Evolutionary conservation across 2,113 vertebrate genomes (phyloP).

Genomic region (Aplodontia rufa): DNA sequence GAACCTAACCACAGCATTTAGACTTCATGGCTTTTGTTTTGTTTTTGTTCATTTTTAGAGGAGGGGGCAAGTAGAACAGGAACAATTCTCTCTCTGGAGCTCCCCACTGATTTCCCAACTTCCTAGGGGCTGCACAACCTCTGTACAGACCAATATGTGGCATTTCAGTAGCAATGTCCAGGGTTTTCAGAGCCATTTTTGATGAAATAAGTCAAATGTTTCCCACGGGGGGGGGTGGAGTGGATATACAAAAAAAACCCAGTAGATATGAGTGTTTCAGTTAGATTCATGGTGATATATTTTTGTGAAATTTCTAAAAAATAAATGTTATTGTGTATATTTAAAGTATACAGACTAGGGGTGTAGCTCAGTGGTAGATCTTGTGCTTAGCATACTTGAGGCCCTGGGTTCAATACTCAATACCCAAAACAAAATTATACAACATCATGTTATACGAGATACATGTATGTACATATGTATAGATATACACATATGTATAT

Average conservation of each 20-base stretch:
- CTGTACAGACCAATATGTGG: rapidly evolving
- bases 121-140: neutral
- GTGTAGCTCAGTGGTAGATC: neutral
- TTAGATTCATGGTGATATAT: neutral
- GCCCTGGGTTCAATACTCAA: neutral
- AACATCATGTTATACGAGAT: too few species aligned
- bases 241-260: neutral
- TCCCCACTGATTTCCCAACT: neutral
- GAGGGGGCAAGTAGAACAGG: neutral
- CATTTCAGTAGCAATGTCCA: neutral
- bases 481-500: too few species aligned
- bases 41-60: neutral
- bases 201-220: neutral
- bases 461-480: too few species aligned
- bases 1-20: neutral
- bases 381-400: neutral
- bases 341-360: neutral
- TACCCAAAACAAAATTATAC: too few species aligned
- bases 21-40: neutral
- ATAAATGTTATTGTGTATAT: neutral
- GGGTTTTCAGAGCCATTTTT: neutral
- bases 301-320: neutral
- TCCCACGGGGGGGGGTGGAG: neutral
- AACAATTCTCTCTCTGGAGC: neutral
- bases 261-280: neutral